Base-by-base conservation (phyloP, 2,797 vertebrate species). In the Sebastes oblongus region DNA sequence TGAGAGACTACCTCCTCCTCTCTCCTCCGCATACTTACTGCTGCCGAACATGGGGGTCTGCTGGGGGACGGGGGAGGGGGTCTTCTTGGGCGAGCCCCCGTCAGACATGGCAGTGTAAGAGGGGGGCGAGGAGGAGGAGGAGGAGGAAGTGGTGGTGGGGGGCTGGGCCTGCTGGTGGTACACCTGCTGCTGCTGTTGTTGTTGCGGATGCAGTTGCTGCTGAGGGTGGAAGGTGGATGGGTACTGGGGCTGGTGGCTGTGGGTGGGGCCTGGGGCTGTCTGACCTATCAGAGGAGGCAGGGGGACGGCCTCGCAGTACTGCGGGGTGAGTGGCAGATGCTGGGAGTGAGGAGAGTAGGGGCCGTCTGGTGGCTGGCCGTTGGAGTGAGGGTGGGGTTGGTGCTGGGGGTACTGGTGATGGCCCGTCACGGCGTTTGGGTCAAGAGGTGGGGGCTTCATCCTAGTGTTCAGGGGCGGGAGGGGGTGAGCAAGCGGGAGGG, bases 11-110 rank as follows among this genome's bases (percentile, higher is more conserved):
- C 86, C 84, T 92, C 91, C 88, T 91, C 86, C 85, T 84, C 82
- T 84, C 74, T 93, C 84, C 92, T 90, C 92, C 84, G 92, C 90
- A 95, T 97, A 98, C 97, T 98, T 97, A 98, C 97, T 97, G 95
- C 95, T 96, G 93, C 91, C 94, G 95, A 95, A 92, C 93, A 93
- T 87, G 86, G 94, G 93, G 94, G 95, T 89, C 93, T 96, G 91
- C 94, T 96, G 96, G 93, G 95, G 96, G 95, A 96, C 91, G 91
- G 95, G 96, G 95, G 96, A 96, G 95, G 96, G 96, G 93, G 91
- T 96, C 96, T 95, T 97, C 97, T 96, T 96, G 94, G 96, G 95
- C 75, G 95, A 93, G 93, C 95, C 93, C 96, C 95, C 94, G 78
- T 97, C 97, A 95, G 95, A 96, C 84, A 96, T 91, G 95, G 96